Base-by-base conservation (phyloP, 2,888 invertebrate genomes). In the Hypena proboscidalis region DNA sequence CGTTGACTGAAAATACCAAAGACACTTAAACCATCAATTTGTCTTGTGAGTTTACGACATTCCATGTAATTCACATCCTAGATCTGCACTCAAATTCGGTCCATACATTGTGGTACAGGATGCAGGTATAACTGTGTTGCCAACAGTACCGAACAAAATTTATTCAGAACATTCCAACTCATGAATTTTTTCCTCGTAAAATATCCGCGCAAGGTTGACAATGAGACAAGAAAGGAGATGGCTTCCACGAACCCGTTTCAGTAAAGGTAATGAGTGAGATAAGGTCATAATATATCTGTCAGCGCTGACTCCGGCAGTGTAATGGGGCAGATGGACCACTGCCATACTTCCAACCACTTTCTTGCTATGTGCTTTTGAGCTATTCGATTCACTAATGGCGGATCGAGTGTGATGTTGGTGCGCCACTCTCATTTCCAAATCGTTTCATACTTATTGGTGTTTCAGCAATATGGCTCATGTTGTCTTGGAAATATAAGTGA, bases 151-250 rank as follows among this genome's bases (percentile, higher is more conserved):
- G n/a, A 46, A 57, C 63, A 60, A 52, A 66, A 68, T 64, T 59
- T 69, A 72, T 72, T 71, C 70, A 60, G 67, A 59, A 61, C 68
- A 63, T 67, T 67, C 67, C 63, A 55, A 59, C 75, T 76, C 76
- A 70, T 75, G 74, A 74, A 72, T 75, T 72, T 71, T 72, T 75
- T 74, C 71, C 64, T 60, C 63, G 76, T 74, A 73, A 72, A 72
- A 66, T 67, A 67, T 63, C 73, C 65, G 64, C 56, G 62, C 74
- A 70, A 74, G 73, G 75, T 75, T 76, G 72, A 74, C 73, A 75
- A 72, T 70, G 74, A 63, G 67, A 72, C 73, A 67, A 71, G 76
- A 72, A 75, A 73, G 73, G 71, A 65, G 67, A 65, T 45, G 62
- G 59, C 51, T 76, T 74, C 75, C 62, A 43, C 62, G 74, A 76